Base-by-base conservation (phyloP, 2,888 invertebrate species). In the Dicranocentrus wangi region DNA sequence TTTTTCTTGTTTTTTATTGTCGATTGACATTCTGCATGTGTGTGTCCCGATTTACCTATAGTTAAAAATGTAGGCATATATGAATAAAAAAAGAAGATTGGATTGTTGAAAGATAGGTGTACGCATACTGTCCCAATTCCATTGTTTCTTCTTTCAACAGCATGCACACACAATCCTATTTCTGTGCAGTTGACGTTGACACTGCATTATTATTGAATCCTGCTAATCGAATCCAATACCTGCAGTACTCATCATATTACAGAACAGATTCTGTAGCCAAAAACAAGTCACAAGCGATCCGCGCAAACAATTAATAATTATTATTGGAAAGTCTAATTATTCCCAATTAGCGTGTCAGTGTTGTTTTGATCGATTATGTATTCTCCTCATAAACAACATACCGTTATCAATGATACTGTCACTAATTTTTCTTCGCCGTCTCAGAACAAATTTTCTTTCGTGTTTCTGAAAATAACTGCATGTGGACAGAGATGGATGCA, bases 261-360 rank as follows among this genome's bases (percentile, higher is more conserved):
- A n/a, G n/a, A n/a, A n/a, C n/a, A n/a, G n/a, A n/a, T n/a, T n/a
- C n/a, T n/a, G 13, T 2, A n/a, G 47, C 47, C 47, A 47, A 47
- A 32, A 47, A 47, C 47, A 10, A 47, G 47, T n/a, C n/a, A n/a
- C n/a, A 47, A 47, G 47, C n/a, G n/a, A 47, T n/a, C 47, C 7
- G 28, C 8, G 39, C 27, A 60, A 61, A 28, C 71, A 71, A 71
- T 71, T 71, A 43, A 71, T 61, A 71, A 71, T 71, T 71, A 70
- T 58, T 70, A 70, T 58, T 61, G 47, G 47, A 71, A 58, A 58
- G 60, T 28, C 47, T 71, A 71, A 71, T 71, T 71, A 71, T 28
- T 43, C n/a, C 61, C 43, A 60, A 71, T 71, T 71, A 61, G 47
- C 15, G 19, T 71, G 71, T 71, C 71, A 71, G 27, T 55, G 32